Evolutionary conservation across 1,140 invertebrate genomes (phyloP).

Genomic region (Saxidomus purpurata): DNA sequence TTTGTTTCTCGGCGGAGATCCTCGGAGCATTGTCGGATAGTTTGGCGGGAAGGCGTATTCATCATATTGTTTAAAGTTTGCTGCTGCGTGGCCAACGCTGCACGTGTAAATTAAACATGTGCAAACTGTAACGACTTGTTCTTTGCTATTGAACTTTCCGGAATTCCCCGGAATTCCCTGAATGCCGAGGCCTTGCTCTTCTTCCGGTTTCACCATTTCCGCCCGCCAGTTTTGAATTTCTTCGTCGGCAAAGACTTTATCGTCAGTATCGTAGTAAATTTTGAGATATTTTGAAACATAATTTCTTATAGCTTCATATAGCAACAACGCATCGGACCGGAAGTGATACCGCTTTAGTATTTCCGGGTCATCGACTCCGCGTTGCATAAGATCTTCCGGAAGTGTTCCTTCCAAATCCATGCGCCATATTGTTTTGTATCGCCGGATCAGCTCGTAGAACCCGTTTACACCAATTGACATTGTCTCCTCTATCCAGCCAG

Average conservation of each 20-base stretch:
- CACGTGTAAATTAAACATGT: conserved; percentile 85
- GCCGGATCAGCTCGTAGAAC: conserved; percentile 26
- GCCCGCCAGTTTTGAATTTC: conserved; percentile 54
- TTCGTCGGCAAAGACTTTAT: conserved; percentile 4
- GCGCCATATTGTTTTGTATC: conserved; percentile 35
- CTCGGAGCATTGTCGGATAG: conserved; percentile 85
- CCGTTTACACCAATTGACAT: conserved; percentile 35
- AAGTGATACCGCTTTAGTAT: conserved; percentile 37
- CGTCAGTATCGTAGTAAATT: conserved; percentile 32
- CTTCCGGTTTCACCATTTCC: conserved; percentile 48
- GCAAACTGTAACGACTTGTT: conserved; percentile 82
- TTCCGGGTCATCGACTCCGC: conserved; percentile 39
- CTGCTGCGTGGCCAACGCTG: conserved; percentile 86
- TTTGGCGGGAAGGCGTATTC: conserved; percentile 86
- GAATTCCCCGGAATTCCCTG: conserved; percentile 74
- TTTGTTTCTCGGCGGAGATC: conserved; percentile 78
- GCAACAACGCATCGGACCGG: conserved; percentile 4
- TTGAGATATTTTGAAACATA: conserved; percentile 32
- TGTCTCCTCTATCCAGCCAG: conserved; percentile 43
- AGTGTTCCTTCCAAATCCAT: conserved; percentile 43
- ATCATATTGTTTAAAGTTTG: conserved; percentile 85
- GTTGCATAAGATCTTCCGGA: conserved; percentile 20
- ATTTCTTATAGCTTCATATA: conserved; percentile 31
- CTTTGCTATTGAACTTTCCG: conserved; percentile 72
- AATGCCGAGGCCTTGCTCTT: conserved; percentile 36